Base-by-base conservation (phyloP, 2,797 vertebrate genomes). In the Phaenicophaeus curvirostris region DNA sequence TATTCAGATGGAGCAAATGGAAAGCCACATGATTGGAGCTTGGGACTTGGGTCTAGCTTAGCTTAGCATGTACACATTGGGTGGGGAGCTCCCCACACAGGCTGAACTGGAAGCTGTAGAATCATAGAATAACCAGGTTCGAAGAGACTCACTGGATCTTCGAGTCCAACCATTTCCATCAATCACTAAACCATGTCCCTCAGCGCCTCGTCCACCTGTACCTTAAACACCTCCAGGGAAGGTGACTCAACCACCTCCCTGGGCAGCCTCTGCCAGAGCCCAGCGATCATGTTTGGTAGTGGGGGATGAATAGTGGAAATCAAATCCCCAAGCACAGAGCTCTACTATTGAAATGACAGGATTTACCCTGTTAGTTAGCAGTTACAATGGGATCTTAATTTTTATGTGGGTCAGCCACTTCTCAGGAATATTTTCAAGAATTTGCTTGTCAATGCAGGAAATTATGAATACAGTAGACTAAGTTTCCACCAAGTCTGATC, bases 401-500 rank as follows among this genome's bases (percentile, higher is more conserved):
- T 69, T 58, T 85, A 28, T 25, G 3, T 62, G 83, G 80, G 76
- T 81, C 73, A 81, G 66, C 46, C 69, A 55, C 76, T 90, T 78
- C 51, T 85, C 79, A 77, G 66, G 85, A 58, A n/a, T 69, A 63
- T 73, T 90, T 78, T 86, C 73, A 79, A 91, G 85, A 84, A 69
- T n/a, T 88, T 94, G 51, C 66, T 87, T 84, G 76, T 93, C 91
- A 91, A 44, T 68, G 76, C 73, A 79, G 59, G 48, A 94, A 93
- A 81, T 88, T 93, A 53, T 44, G 73, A 91, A 69, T 88, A 93
- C 71, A 86, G 86, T 76, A 90, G 80, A 46, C 71, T 87, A 90
- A 93, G 59, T 74, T 95, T 96, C 59, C 74, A 92, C 77, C 67
- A 77, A 74, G 81, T 65, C 84, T 89, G 86, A 93, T 90, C 90